phyloP scores from a whole-genome alignment of 2,113 vertebrate species.

The Syngnathus typhle region DNA sequence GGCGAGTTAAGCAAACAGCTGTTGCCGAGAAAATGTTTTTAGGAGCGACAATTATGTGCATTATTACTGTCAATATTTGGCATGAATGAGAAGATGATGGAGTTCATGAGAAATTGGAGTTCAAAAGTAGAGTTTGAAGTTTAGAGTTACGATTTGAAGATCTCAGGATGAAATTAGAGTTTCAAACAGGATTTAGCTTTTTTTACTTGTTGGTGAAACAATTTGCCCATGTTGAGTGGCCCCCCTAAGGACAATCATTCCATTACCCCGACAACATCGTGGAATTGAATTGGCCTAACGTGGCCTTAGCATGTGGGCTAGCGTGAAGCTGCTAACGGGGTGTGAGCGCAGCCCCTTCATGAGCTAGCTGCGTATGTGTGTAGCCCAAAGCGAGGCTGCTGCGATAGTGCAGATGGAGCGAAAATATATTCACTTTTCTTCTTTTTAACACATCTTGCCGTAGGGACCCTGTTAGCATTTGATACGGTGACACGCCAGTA shows the following conservation, averaged over 20 bases:
- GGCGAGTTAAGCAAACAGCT: conserved; percentile 28
- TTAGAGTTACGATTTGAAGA: no score
- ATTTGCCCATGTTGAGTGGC: not conserved
- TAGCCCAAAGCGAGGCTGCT: conserved; percentile 44
- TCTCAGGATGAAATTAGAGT: no score
- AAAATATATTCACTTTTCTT: conserved; percentile 39
- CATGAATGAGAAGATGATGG: conserved; percentile 11
- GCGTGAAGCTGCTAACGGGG: conserved; percentile 61
- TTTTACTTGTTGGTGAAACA: not conserved
- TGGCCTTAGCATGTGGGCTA: conserved; percentile 61
- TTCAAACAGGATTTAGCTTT: no score
- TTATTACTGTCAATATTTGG: conserved; percentile 13
- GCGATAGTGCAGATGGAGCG: conserved; percentile 56
- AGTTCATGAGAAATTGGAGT: conserved; percentile 32
- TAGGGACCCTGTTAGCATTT: conserved; percentile 16
- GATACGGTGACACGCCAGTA: not conserved
- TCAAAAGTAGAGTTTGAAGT: not conserved
- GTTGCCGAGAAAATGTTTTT: conserved; percentile 10
- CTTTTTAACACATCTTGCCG: not conserved
- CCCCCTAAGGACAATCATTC: not conserved
- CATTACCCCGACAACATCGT: not conserved
- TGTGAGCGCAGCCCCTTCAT: conserved; percentile 58
- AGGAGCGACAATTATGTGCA: conserved; percentile 5
- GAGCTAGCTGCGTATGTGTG: conserved; percentile 39
- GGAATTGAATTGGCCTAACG: conserved; percentile 60